Conservation (phyloP, 2,888 invertebrate species). For the Bimastos eiseni region DNA sequence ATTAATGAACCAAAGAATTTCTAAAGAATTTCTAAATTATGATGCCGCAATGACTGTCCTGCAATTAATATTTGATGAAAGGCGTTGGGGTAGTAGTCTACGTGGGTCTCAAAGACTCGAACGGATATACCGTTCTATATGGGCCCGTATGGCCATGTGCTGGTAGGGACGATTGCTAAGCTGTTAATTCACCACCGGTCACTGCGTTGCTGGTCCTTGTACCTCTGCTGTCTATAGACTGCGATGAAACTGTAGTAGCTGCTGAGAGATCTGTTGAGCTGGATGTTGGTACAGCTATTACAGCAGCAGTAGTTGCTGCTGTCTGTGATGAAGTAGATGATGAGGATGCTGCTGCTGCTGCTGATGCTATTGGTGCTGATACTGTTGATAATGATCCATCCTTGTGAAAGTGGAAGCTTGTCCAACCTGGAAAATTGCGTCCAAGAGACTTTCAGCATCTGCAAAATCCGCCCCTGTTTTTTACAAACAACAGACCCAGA, state of each 20-base stretch:
- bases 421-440: neutral
- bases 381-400: neutral
- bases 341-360: neutral
- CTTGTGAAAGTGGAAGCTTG: neutral
- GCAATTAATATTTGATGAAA: no score
- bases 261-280: neutral
- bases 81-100: no score
- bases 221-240: neutral
- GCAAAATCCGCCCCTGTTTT: neutral
- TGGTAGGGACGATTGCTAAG: neutral
- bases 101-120: no score
- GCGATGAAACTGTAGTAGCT: neutral
- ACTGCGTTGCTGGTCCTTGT: neutral
- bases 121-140: no score
- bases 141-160: no score
- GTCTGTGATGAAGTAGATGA: neutral
- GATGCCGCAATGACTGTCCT: neutral
- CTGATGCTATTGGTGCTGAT: neutral
- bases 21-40: no score
- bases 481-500: neutral
- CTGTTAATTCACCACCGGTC: neutral
- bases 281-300: no score
- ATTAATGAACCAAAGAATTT: no score
- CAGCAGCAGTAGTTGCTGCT: neutral
- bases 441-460: neutral